Percentiles rank a stretch among this genome's conserved stretches.
Conservation (phyloP, 2,113 vertebrate genomes). For the Zonotrichia leucophrys region DNA sequence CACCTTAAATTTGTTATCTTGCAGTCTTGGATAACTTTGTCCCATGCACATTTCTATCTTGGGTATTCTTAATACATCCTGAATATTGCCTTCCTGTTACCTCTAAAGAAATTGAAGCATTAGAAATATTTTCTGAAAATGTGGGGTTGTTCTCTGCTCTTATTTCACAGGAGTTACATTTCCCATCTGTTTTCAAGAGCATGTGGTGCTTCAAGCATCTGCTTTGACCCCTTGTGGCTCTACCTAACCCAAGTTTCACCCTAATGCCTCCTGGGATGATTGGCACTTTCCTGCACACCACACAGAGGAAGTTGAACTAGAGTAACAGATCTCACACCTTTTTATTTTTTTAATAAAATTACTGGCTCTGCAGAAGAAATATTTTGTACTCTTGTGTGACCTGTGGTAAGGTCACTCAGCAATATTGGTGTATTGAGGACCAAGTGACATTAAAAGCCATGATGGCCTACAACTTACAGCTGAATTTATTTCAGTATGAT, state of each 20-base stretch:
- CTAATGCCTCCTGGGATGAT: background rate
- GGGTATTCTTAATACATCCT: background rate
- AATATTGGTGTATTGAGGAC: rapidly evolving
- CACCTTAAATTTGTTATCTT: background rate
- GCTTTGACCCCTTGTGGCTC: background rate
- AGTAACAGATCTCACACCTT: background rate
- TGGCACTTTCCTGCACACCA: background rate
- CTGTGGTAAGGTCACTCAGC: background rate
- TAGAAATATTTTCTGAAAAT: background rate
- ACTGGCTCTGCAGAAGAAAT: background rate
- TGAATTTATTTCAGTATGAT: background rate
- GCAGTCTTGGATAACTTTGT: background rate
- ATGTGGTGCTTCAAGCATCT: background rate
- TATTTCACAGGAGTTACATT: background rate
- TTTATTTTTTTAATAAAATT: background rate
- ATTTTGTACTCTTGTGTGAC: background rate
- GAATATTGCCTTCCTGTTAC: background rate
- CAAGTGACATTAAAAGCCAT: background rate
- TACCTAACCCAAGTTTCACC: background rate
- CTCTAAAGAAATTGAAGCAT: background rate
- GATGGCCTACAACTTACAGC: background rate
- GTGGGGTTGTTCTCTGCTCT: background rate
- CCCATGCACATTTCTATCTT: background rate
- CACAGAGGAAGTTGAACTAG: background rate
- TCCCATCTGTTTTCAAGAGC: background rate